These are phyloP conservation scores for Sciurus carolinensis DNA, from an alignment of 2,797 vertebrate genomes.

Conservation along the genomic window DNA sequence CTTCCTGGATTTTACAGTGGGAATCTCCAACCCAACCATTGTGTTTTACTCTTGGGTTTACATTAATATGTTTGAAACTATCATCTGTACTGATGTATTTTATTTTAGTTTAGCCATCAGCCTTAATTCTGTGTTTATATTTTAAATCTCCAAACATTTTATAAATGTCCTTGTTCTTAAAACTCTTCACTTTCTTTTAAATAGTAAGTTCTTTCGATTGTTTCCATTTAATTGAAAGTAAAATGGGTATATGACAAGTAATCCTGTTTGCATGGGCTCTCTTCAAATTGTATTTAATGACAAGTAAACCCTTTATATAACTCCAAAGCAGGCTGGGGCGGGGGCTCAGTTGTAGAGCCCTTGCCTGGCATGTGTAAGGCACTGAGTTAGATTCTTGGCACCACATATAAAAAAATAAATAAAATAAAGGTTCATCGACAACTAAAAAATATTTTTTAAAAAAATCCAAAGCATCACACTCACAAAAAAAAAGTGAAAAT, in stretches of 20 bases:
- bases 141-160: constrained; percentile 47
- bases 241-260: neutral
- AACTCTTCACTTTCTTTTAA: neutral
- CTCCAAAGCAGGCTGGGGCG: neutral
- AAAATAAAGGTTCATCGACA: too few species aligned
- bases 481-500: neutral
- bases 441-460: too few species aligned
- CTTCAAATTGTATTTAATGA: neutral
- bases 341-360: too few species aligned
- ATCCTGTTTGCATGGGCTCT: neutral
- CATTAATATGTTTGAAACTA: neutral
- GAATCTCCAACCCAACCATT: neutral
- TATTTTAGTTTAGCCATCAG: constrained; percentile 36
- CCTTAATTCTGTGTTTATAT: constrained; percentile 20
- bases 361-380: too few species aligned
- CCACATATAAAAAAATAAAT: too few species aligned
- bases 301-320: constrained; percentile 18
- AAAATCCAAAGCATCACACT: constrained; percentile 1
- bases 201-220: neutral
- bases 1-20: neutral
- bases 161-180: neutral
- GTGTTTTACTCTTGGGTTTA: neutral
- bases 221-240: neutral
- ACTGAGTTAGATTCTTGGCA: too few species aligned
- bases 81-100: neutral